phyloP scores from a whole-genome alignment of 2,797 vertebrate genomes.

The Sternarchorhynchus goeldii region DNA sequence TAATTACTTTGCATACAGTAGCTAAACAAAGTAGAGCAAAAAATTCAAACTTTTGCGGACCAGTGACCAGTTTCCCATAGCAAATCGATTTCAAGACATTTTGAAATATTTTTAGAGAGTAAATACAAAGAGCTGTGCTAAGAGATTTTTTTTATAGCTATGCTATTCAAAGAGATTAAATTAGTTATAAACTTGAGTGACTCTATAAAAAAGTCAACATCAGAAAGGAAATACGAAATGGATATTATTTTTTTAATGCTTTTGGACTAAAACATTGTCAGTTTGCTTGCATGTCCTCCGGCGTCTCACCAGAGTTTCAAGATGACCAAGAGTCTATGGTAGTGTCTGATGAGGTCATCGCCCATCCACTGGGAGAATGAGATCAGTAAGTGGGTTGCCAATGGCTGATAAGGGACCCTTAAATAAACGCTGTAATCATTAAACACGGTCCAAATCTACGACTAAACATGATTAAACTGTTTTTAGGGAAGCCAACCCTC shows the following conservation, averaged over 20 bases:
- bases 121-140: too few relatives aligned
- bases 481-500: constrained; percentile 70
- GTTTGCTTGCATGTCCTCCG: constrained; percentile 1
- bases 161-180: too few relatives aligned
- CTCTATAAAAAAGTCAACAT: neutral
- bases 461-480: constrained; percentile 73
- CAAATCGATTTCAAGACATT: too few relatives aligned
- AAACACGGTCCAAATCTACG: constrained; percentile 74
- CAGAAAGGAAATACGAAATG: too few relatives aligned
- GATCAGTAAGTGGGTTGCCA: constrained; percentile 73
- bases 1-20: too few relatives aligned
- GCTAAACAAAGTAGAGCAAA: too few relatives aligned
- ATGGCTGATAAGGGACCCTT: constrained; percentile 77
- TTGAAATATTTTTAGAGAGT: too few relatives aligned
- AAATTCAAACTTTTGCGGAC: too few relatives aligned
- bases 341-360: constrained; percentile 71
- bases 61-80: too few relatives aligned
- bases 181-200: neutral
- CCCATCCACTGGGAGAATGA: constrained; percentile 71
- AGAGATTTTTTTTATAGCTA: too few relatives aligned
- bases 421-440: constrained; percentile 78
- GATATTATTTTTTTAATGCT: neutral
- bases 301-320: constrained; percentile 55
- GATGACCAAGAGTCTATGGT: constrained; percentile 63
- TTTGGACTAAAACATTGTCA: neutral